A percentile compares a stretch with the other conserved stretches of the same genome.
Evolutionary conservation across 2,888 invertebrate genomes (phyloP).

Genomic region (Ceriagrion tenellum): DNA sequence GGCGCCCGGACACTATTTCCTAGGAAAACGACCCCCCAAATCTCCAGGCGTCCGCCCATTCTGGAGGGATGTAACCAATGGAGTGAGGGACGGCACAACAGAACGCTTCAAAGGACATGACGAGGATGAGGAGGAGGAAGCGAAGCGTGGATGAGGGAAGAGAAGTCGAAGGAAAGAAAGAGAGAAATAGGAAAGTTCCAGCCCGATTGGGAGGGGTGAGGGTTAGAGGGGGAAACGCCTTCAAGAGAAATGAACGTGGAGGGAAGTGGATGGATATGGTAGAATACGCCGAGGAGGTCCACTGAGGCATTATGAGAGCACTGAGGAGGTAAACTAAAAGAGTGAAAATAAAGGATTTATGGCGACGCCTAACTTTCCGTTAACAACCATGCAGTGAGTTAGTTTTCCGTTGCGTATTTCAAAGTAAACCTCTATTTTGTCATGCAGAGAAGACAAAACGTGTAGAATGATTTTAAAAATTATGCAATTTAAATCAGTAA

Average conservation of each 20-base stretch:
- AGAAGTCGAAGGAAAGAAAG: constrained; percentile 24
- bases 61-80: constrained; percentile 41
- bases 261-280: background rate
- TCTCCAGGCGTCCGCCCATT: constrained; percentile 26
- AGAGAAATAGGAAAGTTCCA: constrained; percentile 11
- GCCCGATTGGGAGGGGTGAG: background rate
- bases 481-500: too few species aligned
- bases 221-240: background rate
- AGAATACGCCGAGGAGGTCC: background rate
- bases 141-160: constrained; percentile 46
- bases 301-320: constrained; percentile 24
- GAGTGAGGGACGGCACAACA: constrained; percentile 41
- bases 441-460: too few species aligned
- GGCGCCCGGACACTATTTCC: constrained; percentile 43
- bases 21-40: constrained; percentile 54
- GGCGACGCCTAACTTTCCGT: background rate
- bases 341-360: background rate
- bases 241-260: background rate
- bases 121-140: constrained; percentile 65
- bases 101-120: constrained; percentile 42
- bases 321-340: background rate
- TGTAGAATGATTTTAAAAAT: too few species aligned
- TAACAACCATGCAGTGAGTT: too few species aligned
- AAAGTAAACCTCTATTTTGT: too few species aligned
- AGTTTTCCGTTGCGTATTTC: too few species aligned